Evolutionary conservation across 2,888 invertebrate genomes (phyloP).

Genomic region (Crocallis elinguaria): DNA sequence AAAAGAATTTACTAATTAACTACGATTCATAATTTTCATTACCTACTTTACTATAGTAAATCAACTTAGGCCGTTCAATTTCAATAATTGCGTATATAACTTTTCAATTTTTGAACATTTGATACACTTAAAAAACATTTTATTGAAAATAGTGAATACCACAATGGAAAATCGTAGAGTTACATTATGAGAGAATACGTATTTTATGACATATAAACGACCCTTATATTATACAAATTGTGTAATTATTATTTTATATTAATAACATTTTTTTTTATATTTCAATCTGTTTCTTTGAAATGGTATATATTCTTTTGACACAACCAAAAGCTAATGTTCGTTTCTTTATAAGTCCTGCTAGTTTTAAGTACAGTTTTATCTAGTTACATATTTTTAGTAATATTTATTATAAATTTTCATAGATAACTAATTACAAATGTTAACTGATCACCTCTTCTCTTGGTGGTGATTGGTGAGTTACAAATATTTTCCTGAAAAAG

Average conservation of each 20-base stretch:
- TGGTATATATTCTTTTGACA: slow-evolving; percentile 32
- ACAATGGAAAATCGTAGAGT: slow-evolving; percentile 22
- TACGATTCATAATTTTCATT: neutral
- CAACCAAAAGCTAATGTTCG: slow-evolving; percentile 37
- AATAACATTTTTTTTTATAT: slow-evolving; percentile 12
- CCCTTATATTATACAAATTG: slow-evolving; percentile 2
- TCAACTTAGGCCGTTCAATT: slow-evolving; percentile 20
- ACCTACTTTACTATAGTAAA: neutral
- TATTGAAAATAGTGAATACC: slow-evolving; percentile 12
- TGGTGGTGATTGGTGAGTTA: slow-evolving; percentile 60
- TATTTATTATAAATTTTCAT: slow-evolving; percentile 27
- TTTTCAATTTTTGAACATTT: slow-evolving; percentile 16
- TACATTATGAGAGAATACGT: slow-evolving; percentile 2
- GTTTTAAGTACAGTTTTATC: slow-evolving; percentile 14
- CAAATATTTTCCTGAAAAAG: slow-evolving; percentile 79
- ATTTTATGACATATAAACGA: slow-evolving; percentile 1
- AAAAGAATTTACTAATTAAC: neutral
- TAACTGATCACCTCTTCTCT: slow-evolving; percentile 46
- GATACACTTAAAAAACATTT: neutral
- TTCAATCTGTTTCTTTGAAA: slow-evolving; percentile 28
- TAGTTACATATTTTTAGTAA: slow-evolving; percentile 22
- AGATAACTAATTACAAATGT: slow-evolving; percentile 37
- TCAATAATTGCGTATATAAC: neutral
- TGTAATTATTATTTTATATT: slow-evolving; percentile 18
- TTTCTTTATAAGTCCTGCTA: slow-evolving; percentile 23